Evolutionary conservation across 2,797 vertebrate species (phyloP).

Genomic region (Coregonus suidteri): DNA sequence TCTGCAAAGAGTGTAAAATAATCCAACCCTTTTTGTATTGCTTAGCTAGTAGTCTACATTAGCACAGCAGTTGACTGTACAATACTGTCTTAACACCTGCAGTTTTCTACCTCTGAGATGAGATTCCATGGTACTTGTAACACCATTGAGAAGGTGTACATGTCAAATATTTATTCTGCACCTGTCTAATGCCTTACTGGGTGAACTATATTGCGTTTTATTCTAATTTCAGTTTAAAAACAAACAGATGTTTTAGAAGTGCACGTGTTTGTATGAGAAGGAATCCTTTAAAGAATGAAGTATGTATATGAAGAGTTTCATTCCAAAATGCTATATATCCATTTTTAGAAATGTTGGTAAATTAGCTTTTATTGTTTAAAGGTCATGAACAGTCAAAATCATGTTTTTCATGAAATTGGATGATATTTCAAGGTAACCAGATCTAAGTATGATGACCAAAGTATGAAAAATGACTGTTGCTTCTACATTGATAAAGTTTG

Average conservation of each 20-base stretch:
- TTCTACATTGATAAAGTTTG: too few relatives aligned
- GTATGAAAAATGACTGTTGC: too few relatives aligned
- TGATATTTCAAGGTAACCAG: too few relatives aligned
- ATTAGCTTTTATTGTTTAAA: too few relatives aligned
- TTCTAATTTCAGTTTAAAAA: neutral
- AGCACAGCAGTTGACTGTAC: slow-evolving; percentile 44
- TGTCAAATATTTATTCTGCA: slow-evolving; percentile 65
- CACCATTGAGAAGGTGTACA: slow-evolving; percentile 52
- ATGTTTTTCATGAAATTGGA: too few relatives aligned
- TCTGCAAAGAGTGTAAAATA: slow-evolving; percentile 32
- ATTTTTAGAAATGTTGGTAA: too few relatives aligned
- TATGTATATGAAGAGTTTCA: too few relatives aligned
- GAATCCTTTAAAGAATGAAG: too few relatives aligned
- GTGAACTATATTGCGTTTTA: slow-evolving; percentile 30
- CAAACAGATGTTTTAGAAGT: slow-evolving; percentile 33
- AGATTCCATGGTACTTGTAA: slow-evolving; percentile 57
- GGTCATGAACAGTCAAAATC: too few relatives aligned
- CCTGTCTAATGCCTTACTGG: slow-evolving; percentile 76
- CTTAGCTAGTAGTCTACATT: slow-evolving; percentile 35
- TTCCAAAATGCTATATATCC: too few relatives aligned
- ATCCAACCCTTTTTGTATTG: slow-evolving; percentile 21
- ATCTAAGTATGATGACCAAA: too few relatives aligned
- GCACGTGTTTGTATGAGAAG: neutral
- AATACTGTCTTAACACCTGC: slow-evolving; percentile 59
- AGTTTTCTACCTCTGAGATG: slow-evolving; percentile 79